phyloP scores from a whole-genome alignment of 2,888 invertebrate genomes.

The Tanypteryx hageni region DNA sequence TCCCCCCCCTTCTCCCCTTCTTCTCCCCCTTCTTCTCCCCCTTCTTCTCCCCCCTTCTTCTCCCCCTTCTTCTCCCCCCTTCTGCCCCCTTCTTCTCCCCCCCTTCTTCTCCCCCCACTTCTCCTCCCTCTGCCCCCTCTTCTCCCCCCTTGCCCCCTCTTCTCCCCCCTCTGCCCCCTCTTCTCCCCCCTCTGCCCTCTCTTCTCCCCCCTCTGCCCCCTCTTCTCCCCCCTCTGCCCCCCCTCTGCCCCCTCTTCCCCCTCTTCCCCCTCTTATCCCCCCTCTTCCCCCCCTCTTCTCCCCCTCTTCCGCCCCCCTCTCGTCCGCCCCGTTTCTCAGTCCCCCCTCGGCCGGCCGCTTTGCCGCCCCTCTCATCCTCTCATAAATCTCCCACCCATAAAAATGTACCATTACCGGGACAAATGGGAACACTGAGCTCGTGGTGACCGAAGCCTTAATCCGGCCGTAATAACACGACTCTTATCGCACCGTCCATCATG shows the following conservation, averaged over 20 bases:
- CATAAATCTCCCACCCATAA: conserved; percentile 68
- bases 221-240: background rate
- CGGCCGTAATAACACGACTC: conserved; percentile 67
- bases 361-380: background rate
- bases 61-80: background rate
- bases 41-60: background rate
- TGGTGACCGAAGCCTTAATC: conserved; percentile 68
- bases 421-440: conserved; percentile 67
- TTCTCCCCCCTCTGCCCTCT: too few species aligned
- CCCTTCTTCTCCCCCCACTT: too few species aligned
- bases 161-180: background rate
- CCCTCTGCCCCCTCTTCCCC: too few species aligned
- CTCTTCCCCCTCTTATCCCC: background rate
- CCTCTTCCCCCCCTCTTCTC: too few species aligned
- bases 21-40: too few species aligned
- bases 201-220: background rate
- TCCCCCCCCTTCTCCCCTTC: background rate
- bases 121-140: too few species aligned
- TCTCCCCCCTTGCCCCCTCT: background rate
- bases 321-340: background rate
- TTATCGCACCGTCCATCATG: conserved; percentile 68
- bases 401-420: conserved; percentile 69
- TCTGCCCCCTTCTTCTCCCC: background rate
- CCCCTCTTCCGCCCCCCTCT: background rate
- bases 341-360: background rate